Percentiles rank a stretch among this genome's conserved stretches.
These are phyloP conservation scores for Sycophila sp. DNA, from an alignment of 1,140 invertebrate genomes.

Conservation along the genomic window DNA sequence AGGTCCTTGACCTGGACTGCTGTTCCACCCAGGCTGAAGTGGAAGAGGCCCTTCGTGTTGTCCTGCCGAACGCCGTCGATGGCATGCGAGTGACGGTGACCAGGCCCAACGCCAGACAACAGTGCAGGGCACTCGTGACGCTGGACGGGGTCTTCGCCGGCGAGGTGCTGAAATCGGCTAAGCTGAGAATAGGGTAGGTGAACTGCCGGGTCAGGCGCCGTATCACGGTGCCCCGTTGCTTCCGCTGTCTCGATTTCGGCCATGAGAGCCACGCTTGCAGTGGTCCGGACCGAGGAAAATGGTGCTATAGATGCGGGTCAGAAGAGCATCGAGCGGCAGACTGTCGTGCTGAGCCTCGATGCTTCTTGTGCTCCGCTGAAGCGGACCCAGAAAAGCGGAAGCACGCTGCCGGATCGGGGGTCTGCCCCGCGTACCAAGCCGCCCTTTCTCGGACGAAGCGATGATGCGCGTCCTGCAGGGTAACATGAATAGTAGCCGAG, in stretches of 20 bases:
- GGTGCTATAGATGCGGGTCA: conserved; percentile 41
- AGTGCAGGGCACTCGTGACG: neutral
- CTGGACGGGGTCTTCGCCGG: neutral
- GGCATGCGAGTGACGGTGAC: neutral
- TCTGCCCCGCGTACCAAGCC: neutral
- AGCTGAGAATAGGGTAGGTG: conserved; percentile 15
- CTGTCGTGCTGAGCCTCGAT: conserved; percentile 12
- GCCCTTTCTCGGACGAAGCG: neutral
- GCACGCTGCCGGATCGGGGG: conserved; percentile 17
- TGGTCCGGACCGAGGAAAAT: conserved; percentile 19
- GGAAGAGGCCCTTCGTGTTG: neutral
- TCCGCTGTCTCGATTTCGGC: conserved; percentile 31
- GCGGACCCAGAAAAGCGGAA: neutral
- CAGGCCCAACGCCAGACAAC: neutral
- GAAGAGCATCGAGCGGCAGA: conserved; percentile 27
- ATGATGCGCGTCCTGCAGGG: conserved; percentile 21
- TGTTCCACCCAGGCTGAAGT: neutral
- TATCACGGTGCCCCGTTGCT: conserved; percentile 7
- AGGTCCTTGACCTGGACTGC: conserved; percentile 24
- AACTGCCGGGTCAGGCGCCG: conserved; percentile 6
- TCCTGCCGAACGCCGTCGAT: neutral
- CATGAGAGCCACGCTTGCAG: conserved; percentile 31
- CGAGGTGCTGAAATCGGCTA: neutral
- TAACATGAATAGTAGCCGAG: conserved; percentile 15
- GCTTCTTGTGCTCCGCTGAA: neutral